A percentile compares a stretch with the other conserved stretches of the same genome.
phyloP scores from a whole-genome alignment of 2,113 vertebrate genomes.

The Notechis scutatus region DNA sequence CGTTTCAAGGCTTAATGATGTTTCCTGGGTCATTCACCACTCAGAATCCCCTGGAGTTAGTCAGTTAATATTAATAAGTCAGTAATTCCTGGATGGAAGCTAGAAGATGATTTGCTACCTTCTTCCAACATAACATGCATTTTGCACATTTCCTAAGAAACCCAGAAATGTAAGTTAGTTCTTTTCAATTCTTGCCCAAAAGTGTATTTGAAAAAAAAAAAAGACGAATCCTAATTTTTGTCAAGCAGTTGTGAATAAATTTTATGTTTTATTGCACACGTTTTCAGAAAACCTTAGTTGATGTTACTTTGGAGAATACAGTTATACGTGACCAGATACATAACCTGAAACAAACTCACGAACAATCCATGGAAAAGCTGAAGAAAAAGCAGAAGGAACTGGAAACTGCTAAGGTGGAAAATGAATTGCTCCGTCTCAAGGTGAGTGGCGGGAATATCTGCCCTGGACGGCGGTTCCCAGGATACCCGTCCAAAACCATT shows the following conservation, averaged over 20 bases:
- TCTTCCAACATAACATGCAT: not conserved
- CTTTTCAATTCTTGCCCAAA: not conserved
- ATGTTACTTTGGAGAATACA: conserved; percentile 83
- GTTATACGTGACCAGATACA: conserved; percentile 78
- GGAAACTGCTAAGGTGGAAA: conserved; percentile 80
- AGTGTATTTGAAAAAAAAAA: not conserved
- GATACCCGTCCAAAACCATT: too few relatives aligned
- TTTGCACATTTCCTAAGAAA: not conserved
- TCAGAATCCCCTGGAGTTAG: not conserved
- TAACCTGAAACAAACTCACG: conserved; percentile 74
- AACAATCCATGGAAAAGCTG: conserved; percentile 82
- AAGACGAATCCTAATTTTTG: not conserved
- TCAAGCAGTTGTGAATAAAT: not conserved
- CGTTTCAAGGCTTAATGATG: not conserved
- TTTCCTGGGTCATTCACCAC: not conserved
- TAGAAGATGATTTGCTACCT: not conserved
- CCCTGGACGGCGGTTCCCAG: not conserved
- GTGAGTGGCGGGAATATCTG: conserved; percentile 56
- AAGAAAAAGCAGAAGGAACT: conserved; percentile 83
- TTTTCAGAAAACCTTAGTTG: conserved; percentile 87
- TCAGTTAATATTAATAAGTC: not conserved
- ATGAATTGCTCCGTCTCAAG: conserved; percentile 86
- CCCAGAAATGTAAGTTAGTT: not conserved
- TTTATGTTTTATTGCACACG: conserved; percentile 13
- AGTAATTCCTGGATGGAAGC: not conserved